Base-by-base conservation (phyloP, 2,113 vertebrate genomes). In the Phaethornis superciliosus region DNA sequence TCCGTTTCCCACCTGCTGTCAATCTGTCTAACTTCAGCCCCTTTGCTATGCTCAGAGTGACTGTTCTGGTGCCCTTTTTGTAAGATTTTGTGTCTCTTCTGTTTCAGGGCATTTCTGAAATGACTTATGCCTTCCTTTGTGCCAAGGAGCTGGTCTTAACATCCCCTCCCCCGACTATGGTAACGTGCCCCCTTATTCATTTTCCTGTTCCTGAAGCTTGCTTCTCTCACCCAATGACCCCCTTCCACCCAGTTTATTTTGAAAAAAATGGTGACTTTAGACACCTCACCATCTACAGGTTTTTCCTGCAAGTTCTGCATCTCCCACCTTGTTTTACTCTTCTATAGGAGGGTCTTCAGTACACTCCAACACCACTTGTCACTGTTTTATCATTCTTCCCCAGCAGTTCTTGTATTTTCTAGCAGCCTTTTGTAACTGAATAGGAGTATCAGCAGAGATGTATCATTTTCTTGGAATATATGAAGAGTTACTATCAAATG, bases 111-210 rank as follows among this genome's bases (percentile, higher is more conserved):
- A 33, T 42, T 69, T 69, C 78, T 88, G 75, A 89, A 93, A 77
- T 19, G 60, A 35, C 27, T 71, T 49, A n/a, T 15, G 51, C 26
- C 24, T 35, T 52, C n/a, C 37, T 24, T 68, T 2, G 5, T 12
- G 47, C 33, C 65, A 60, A 55, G 37, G 20, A 56, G 28, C 21
- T 86, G 51, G 35, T 65, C 26, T 54, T 56, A 74, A 51, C 11
- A 65, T n/a, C n/a, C 15, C 33, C 46, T 1, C 1, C 1, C 5
- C 44, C 10, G 30, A 47, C 10, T 18, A 55, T 0, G 12, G 49
- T 30, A 59, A 64, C 1, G 0, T 46, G 26, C 32, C 28, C 18
- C 42, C 22, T 72, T 56, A 23, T 16, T 70, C 76, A 80, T 85
- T 83, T 65, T 10, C 2, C 3, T 19, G 13, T 68, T 91, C 24